Base-by-base conservation (phyloP, 2,888 invertebrate species). In the Trissolcus brochymenae region DNA sequence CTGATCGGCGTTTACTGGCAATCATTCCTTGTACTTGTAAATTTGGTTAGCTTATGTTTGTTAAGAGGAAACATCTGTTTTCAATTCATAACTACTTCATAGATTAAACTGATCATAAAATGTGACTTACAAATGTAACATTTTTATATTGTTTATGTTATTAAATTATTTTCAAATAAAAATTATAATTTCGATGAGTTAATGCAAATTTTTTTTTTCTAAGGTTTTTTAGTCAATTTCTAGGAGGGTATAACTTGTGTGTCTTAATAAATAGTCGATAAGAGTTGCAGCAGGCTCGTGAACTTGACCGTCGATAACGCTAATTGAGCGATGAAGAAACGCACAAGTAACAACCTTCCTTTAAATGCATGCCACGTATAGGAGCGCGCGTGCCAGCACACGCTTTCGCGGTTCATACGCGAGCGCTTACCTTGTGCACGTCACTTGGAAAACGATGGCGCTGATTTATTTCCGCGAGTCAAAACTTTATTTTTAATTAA, bases 251-350 rank as follows among this genome's bases (percentile, higher is more conserved):
- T 11, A 57, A 41, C 29, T 53, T 51, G 53, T 67, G 57, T 64
- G 57, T 59, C 35, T 64, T 75, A 6, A 67, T 54, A 62, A 64
- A 56, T 50, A 65, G 68, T 60, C 60, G 68, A 73, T 70, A 73
- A 70, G 64, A 72, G 68, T 68, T 68, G 73, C 65, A 68, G 59
- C 62, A 51, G 53, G 50, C 54, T 64, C 62, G 71, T 77, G 77
- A 77, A 77, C 77, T 77, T 77, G 77, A 77, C 77, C 77, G 77
- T 65, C 61, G 77, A 60, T 78, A 74, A 70, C 51, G 72, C 72
- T 54, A 19, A 66, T 68, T 57, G 54, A 76, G 46, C 61, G 50
- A 65, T 61, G 73, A 55, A 77, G 73, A 68, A 70, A 70, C 73
- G 59, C 57, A 60, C 68, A 70, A 65, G 73, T 73, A 70, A 54